Evolutionary conservation across 2,888 invertebrate species (phyloP).

Genomic region (Ormyrus labotus): DNA sequence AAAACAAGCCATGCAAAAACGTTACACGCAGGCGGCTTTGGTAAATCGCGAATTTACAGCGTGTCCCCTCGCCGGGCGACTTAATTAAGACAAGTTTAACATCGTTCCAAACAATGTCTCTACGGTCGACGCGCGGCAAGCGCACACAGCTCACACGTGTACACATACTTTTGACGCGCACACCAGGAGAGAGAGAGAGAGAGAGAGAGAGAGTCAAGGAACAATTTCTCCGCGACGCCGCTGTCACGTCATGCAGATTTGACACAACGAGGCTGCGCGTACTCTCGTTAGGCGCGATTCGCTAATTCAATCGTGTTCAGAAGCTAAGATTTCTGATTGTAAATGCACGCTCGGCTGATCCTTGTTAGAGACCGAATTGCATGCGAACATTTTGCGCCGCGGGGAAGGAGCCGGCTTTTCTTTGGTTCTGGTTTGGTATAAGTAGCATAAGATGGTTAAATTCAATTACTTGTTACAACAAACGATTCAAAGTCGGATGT

Average conservation of each 20-base stretch:
- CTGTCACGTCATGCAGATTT: conserved; percentile 25
- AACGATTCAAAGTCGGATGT: no score
- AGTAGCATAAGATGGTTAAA: no score
- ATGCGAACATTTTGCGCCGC: no score
- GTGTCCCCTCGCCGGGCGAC: neutral
- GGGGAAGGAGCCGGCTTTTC: no score
- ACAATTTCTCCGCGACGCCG: conserved; percentile 15
- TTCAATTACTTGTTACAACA: no score
- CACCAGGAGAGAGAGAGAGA: neutral
- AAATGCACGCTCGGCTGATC: neutral
- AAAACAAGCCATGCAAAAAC: no score
- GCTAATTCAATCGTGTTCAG: conserved; percentile 23
- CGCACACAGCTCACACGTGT: neutral
- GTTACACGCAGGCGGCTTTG: neutral
- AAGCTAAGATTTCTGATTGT: conserved; percentile 13
- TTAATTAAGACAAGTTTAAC: conserved; percentile 16
- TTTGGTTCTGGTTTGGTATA: no score
- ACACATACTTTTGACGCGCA: neutral
- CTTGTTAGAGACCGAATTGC: no score
- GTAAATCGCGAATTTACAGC: neutral
- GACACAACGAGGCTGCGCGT: neutral
- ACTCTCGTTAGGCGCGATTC: neutral
- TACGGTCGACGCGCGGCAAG: neutral
- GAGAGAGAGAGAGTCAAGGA: conserved; percentile 8
- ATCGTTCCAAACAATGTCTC: conserved; percentile 20